Base-by-base conservation (phyloP, 92 coral and sea anemone genomes). In the Bergia sp. region DNA sequence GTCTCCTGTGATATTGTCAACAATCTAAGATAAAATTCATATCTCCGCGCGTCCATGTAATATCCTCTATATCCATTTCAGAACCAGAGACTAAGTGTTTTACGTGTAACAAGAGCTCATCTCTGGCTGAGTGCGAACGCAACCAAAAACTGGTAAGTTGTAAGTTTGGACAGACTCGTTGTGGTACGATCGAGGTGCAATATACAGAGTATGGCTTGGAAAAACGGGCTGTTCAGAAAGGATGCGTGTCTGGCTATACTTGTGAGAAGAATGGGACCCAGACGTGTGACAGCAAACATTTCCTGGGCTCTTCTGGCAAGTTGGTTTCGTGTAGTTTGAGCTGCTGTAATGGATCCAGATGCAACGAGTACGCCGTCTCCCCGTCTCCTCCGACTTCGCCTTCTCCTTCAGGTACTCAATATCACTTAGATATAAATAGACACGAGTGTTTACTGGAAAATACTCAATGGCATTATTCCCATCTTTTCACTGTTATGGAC, bases 271-370 rank as follows among this genome's bases (percentile, higher is more conserved):
- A 45, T 39, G 78, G 39, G 39, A 11, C 44, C 15, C 29, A 84
- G 0, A n/a, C 15, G 15, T 84, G 87, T 37, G 47, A 61, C 57
- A 42, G 2, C 21, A 36, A 39, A 61, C 16, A 47, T 21, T 82
- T 40, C 76, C 86, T 43, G 16, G 75, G 75, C 7, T 37, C 42
- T 7, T 21, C 87, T 7, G 87, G 75, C 36, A 84, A 38, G 65
- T 53, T 84, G 79, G 29, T 45, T n/a, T 41, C 87, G 79, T 84
- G 87, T 37, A 45, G 21, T 36, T n/a, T 71, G 44, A 84, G 36
- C 37, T 84, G 87, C 77, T 84, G 87, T 7, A 47, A 84, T 36
- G 79, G 67, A 41, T 39, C 87, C 42, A 58, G 87, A 29, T 84
- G 87, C 66, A 84, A 84, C 87, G 78, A 79, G 4, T 36, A 42